phyloP scores from a whole-genome alignment of 2,888 invertebrate species.

The Sthenelais limicola region DNA sequence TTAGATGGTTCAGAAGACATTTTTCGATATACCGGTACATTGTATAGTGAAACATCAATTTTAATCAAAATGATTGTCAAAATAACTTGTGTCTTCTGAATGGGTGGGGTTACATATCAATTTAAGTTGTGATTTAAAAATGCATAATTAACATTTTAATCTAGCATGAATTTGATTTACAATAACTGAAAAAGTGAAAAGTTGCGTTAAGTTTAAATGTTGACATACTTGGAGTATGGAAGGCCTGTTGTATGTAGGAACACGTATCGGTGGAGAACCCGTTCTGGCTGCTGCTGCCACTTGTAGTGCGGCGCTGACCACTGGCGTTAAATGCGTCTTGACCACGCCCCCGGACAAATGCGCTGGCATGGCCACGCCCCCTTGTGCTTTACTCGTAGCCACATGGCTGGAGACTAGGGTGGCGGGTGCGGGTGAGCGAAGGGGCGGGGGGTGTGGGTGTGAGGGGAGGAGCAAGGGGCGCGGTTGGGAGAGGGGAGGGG shows the following conservation, averaged over 20 bases:
- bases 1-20: no score
- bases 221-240: constrained; percentile 40
- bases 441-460: constrained; percentile 27
- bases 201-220: neutral
- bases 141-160: no score
- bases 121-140: no score
- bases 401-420: neutral
- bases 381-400: no score
- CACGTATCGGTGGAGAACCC: constrained; percentile 59
- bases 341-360: neutral
- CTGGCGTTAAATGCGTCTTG: constrained; percentile 10
- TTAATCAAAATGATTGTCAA: neutral
- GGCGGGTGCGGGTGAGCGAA: neutral
- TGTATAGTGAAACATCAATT: no score
- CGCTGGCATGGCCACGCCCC: no score
- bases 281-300: constrained; percentile 42
- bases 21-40: no score
- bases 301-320: constrained; percentile 38
- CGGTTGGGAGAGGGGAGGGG: constrained; percentile 27
- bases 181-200: no score
- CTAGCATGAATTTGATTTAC: no score
- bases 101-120: no score
- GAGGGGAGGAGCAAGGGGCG: constrained; percentile 25
- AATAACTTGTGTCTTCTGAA: neutral
- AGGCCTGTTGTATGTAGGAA: constrained; percentile 60